These are phyloP conservation scores for Neopelma chrysocephalum DNA, from an alignment of 2,797 vertebrate species.

Conservation along the genomic window DNA sequence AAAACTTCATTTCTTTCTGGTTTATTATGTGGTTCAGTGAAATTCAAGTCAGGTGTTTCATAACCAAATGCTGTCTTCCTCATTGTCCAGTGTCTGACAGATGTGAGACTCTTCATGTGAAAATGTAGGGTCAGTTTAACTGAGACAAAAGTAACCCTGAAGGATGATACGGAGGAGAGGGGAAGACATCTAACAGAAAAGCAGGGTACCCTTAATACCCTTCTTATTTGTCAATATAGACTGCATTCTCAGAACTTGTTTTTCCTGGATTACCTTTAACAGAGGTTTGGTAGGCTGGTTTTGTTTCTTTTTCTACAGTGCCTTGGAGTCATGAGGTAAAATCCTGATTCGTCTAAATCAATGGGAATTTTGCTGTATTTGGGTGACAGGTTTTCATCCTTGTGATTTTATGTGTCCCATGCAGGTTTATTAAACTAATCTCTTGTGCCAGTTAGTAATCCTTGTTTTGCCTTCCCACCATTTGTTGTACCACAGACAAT, in stretches of 20 bases:
- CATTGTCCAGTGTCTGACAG: not conserved
- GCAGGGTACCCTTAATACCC: not conserved
- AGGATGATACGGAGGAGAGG: not conserved
- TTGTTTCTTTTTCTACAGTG: not conserved
- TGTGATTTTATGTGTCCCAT: not conserved
- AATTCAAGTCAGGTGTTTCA: constrained; percentile 57
- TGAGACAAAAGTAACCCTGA: not conserved
- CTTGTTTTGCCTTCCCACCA: not conserved
- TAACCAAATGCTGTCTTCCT: not conserved
- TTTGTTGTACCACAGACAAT: not conserved
- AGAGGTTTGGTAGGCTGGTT: not conserved
- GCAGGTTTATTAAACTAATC: not conserved
- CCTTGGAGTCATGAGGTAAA: not conserved
- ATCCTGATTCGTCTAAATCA: not conserved
- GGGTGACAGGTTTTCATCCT: not conserved
- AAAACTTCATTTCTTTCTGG: not conserved
- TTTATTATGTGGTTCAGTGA: constrained; percentile 33
- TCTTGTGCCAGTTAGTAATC: not conserved
- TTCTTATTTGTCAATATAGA: not conserved
- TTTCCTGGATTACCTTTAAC: not conserved
- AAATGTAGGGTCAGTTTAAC: not conserved
- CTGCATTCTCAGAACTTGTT: not conserved
- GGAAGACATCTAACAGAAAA: not conserved
- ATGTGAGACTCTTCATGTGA: not conserved
- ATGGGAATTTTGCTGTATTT: not conserved